phyloP scores from a whole-genome alignment of 2,888 invertebrate species.

The Candidula unifasciata region DNA sequence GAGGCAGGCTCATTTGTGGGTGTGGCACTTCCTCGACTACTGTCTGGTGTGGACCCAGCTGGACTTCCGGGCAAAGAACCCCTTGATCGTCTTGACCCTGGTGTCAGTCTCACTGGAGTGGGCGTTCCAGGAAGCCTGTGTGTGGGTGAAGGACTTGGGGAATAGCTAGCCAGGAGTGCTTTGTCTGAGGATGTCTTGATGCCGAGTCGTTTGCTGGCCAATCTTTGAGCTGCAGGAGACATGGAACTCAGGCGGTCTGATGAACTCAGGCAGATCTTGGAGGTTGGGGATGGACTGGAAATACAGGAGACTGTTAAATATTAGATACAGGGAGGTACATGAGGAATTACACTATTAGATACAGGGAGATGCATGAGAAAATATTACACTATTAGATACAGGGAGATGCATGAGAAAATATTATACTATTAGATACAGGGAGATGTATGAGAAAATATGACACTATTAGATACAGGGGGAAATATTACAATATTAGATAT shows the following conservation, averaged over 20 bases:
- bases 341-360: too few relatives aligned
- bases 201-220: constrained; percentile 86
- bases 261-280: constrained; percentile 75
- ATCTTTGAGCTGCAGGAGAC: constrained; percentile 94
- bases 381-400: too few relatives aligned
- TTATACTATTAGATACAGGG: too few relatives aligned
- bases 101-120: constrained; percentile 66
- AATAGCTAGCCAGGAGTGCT: constrained; percentile 81
- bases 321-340: too few relatives aligned
- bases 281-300: constrained; percentile 69
- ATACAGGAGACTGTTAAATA: constrained; percentile 29
- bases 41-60: constrained; percentile 55
- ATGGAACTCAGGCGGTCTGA: constrained; percentile 91
- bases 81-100: constrained; percentile 50
- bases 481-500: too few relatives aligned
- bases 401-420: too few relatives aligned
- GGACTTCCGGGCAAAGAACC: constrained; percentile 47
- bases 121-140: constrained; percentile 71
- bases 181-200: constrained; percentile 81
- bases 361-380: too few relatives aligned
- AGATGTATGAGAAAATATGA: too few relatives aligned
- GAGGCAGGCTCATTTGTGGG: constrained; percentile 79
- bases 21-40: constrained; percentile 50
- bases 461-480: too few relatives aligned
- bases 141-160: constrained; percentile 79